phyloP scores from a whole-genome alignment of 2,113 vertebrate species.

The Saguinus imperator region DNA sequence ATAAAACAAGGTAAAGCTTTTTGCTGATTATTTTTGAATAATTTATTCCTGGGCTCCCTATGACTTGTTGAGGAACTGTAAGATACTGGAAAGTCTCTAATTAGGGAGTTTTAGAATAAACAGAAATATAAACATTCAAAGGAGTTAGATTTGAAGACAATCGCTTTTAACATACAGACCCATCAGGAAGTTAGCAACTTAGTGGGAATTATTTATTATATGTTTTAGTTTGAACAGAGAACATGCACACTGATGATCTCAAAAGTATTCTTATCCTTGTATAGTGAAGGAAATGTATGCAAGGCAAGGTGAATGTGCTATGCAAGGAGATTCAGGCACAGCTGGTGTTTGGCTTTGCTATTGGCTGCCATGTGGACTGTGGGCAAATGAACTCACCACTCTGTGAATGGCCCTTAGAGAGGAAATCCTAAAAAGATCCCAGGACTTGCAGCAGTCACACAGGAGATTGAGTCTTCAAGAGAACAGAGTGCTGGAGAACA shows the following conservation, averaged over 20 bases:
- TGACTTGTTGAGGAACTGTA: no score
- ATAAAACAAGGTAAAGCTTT: no score
- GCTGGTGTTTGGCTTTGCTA: background rate
- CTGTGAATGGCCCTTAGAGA: background rate
- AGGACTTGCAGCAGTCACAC: background rate
- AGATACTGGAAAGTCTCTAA: no score
- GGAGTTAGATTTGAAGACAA: background rate
- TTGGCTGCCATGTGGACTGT: background rate
- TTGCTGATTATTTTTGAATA: no score
- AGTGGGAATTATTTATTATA: background rate
- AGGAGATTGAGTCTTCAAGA: background rate
- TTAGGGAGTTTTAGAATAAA: no score
- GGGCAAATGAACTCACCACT: background rate
- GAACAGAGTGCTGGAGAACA: background rate
- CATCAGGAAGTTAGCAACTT: background rate
- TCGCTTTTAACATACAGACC: background rate
- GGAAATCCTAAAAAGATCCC: background rate
- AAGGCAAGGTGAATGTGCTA: background rate
- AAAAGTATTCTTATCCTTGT: background rate
- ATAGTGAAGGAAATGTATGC: background rate
- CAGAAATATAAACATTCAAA: no score
- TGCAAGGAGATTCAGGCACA: background rate
- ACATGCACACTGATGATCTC: background rate
- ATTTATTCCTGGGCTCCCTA: no score
- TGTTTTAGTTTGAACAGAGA: conserved; percentile 21